Evolutionary conservation across 2,797 vertebrate genomes (phyloP).

Genomic region (Coendou prehensilis): DNA sequence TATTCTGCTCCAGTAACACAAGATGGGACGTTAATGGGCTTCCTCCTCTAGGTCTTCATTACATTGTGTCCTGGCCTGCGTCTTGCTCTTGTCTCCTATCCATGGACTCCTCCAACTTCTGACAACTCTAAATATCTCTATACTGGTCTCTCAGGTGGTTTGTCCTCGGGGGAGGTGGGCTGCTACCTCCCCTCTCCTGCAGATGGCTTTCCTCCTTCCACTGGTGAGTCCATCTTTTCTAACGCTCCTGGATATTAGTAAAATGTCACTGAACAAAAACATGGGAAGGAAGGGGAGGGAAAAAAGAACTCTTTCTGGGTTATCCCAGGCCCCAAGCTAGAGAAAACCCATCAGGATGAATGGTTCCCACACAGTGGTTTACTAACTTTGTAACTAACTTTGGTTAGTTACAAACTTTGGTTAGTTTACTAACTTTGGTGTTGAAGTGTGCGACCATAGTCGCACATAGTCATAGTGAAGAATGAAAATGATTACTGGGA

Average conservation of each 20-base stretch:
- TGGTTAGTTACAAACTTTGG: no score
- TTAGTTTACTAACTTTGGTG: no score
- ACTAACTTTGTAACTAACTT: neutral
- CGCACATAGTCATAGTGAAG: neutral
- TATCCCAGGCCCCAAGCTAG: neutral
- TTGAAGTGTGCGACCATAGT: neutral
- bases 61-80: neutral
- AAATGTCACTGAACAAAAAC: neutral
- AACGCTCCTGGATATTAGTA: neutral
- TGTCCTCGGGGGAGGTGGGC: neutral
- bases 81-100: neutral
- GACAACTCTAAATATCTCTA: neutral
- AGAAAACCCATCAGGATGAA: neutral
- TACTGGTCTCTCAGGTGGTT: neutral
- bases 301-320: neutral
- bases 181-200: neutral
- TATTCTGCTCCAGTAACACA: neutral
- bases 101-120: neutral
- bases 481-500: neutral
- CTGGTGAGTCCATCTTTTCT: neutral
- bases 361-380: neutral
- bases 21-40: neutral
- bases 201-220: neutral
- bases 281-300: neutral
- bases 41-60: neutral